These are phyloP conservation scores for Leptopterna dolabrata DNA, from an alignment of 2,888 invertebrate species.

Conservation along the genomic window DNA sequence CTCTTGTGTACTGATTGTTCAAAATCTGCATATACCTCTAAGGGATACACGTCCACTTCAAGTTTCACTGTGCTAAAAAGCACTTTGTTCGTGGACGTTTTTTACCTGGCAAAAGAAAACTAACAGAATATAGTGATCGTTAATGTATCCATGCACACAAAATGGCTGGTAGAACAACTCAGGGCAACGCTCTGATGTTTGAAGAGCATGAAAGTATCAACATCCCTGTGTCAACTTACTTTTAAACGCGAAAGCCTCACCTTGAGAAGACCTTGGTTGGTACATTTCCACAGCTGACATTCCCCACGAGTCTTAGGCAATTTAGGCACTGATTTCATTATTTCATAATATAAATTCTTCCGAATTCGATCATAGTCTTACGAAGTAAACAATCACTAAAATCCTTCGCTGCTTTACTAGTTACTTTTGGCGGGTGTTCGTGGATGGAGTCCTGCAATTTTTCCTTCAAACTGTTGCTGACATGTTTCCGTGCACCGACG, in stretches of 20 bases:
- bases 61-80: background rate
- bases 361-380: no score
- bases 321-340: background rate
- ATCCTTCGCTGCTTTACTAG: background rate
- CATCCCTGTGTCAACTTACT: background rate
- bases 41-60: background rate
- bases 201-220: background rate
- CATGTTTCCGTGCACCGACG: background rate
- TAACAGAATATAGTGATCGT: no score
- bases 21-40: background rate
- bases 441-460: background rate
- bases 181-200: background rate
- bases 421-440: background rate
- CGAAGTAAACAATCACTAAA: no score
- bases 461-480: background rate
- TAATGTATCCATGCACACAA: no score
- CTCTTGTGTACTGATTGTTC: background rate
- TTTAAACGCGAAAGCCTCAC: background rate
- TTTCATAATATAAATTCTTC: background rate
- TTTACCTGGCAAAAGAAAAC: no score
- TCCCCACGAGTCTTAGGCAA: background rate
- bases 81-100: background rate
- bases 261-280: no score
- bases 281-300: no score
- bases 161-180: background rate